Evolutionary conservation across 1,140 invertebrate species (phyloP).

Genomic region (Drosophila biarmipes): DNA sequence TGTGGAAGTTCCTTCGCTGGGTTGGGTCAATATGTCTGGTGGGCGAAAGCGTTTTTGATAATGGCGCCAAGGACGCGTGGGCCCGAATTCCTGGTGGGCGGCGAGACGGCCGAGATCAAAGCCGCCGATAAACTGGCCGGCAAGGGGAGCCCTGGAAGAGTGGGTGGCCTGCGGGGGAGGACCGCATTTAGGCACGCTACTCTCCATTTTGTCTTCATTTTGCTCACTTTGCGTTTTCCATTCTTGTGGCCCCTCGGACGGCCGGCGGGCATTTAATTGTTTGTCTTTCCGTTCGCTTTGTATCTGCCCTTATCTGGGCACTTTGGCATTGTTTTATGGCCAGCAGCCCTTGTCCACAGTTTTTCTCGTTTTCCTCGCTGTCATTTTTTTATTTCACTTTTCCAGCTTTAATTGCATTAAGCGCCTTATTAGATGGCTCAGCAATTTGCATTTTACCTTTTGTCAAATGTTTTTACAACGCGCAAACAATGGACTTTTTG

Average conservation of each 20-base stretch:
- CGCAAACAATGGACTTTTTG: slow-evolving; percentile 16
- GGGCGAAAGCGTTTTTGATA: slow-evolving; percentile 4
- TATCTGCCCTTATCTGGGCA: slow-evolving; percentile 69
- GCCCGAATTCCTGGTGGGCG: slow-evolving; percentile 1
- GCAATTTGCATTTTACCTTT: slow-evolving; percentile 67
- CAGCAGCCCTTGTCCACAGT: not conserved
- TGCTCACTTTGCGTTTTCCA: slow-evolving; percentile 66
- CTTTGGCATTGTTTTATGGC: slow-evolving; percentile 72
- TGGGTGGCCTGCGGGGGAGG: not conserved
- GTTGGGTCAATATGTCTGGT: not conserved
- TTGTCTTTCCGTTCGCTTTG: slow-evolving; percentile 54
- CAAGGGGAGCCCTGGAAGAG: slow-evolving; percentile 3
- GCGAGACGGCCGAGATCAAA: slow-evolving; percentile 18
- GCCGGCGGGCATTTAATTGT: slow-evolving; percentile 69
- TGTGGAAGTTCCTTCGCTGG: not conserved
- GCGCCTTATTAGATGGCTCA: slow-evolving; percentile 70
- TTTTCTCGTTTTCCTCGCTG: not conserved
- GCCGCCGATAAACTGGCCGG: slow-evolving; percentile 14
- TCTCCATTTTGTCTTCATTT: slow-evolving; percentile 49
- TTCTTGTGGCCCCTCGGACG: slow-evolving; percentile 23
- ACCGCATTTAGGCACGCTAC: slow-evolving; percentile 57
- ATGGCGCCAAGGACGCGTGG: slow-evolving; percentile 26
- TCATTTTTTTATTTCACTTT: not conserved
- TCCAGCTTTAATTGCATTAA: slow-evolving; percentile 64
- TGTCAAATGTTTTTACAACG: slow-evolving; percentile 53